Percentiles rank a stretch among this genome's conserved stretches.
phyloP scores from a whole-genome alignment of 2,888 invertebrate genomes.

The Uropetala carovei region DNA sequence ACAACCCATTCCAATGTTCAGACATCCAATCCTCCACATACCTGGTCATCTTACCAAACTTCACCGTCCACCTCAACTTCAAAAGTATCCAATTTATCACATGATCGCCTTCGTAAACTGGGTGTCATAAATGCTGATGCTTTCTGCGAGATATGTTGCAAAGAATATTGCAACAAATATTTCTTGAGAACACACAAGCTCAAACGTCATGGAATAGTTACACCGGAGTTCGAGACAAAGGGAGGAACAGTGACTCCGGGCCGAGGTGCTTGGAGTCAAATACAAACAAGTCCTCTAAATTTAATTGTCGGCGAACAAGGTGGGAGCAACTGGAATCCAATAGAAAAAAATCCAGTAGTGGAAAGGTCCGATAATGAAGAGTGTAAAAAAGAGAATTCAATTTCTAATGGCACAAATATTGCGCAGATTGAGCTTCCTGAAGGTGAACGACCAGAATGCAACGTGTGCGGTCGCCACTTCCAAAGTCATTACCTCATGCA shows the following conservation, averaged over 20 bases:
- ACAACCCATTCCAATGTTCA: neutral
- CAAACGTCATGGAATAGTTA: slow-evolving; percentile 91
- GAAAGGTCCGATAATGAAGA: slow-evolving; percentile 67
- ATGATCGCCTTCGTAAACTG: slow-evolving; percentile 85
- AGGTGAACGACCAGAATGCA: slow-evolving; percentile 70
- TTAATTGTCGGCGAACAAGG: slow-evolving; percentile 81
- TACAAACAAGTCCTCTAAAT: slow-evolving; percentile 87
- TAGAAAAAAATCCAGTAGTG: slow-evolving; percentile 77
- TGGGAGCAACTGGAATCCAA: slow-evolving; percentile 72
- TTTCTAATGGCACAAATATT: slow-evolving; percentile 43
- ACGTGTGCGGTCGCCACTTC: slow-evolving; percentile 73
- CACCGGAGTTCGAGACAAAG: slow-evolving; percentile 72
- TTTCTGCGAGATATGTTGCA: slow-evolving; percentile 95
- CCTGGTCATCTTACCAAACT: slow-evolving; percentile 39
- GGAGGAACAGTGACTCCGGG: slow-evolving; percentile 27
- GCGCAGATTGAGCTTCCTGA: slow-evolving; percentile 49
- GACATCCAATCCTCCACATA: slow-evolving; percentile 42
- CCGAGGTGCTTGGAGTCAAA: slow-evolving; percentile 74
- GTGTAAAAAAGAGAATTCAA: slow-evolving; percentile 76
- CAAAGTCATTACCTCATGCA: slow-evolving; percentile 74
- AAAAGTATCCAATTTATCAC: slow-evolving; percentile 77
- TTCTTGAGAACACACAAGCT: slow-evolving; percentile 94
- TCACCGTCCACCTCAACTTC: slow-evolving; percentile 38
- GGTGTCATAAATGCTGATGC: slow-evolving; percentile 92
- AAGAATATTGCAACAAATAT: slow-evolving; percentile 95